Evolutionary conservation across 2,113 vertebrate species (phyloP).

Genomic region (Urocynchramus pylzowi): DNA sequence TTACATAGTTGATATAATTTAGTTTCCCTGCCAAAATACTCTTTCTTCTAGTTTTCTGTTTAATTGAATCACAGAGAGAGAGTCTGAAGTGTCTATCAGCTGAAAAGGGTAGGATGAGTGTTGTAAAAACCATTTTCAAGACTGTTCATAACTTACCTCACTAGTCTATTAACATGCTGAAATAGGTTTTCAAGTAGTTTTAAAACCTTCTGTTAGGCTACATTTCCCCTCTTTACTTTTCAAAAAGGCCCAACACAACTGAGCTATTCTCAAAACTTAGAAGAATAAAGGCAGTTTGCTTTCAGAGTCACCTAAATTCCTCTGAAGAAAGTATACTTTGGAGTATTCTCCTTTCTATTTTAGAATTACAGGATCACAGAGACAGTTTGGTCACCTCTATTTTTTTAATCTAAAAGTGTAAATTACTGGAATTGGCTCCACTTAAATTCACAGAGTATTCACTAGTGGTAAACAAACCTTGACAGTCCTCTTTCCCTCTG

Average conservation of each 20-base stretch:
- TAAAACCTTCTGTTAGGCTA: neutral
- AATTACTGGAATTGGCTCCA: neutral
- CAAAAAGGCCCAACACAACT: neutral
- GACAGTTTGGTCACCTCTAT: neutral
- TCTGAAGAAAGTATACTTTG: neutral
- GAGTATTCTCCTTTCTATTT: neutral
- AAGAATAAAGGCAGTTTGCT: neutral
- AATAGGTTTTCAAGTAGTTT: neutral
- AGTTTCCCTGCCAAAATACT: slow-evolving; percentile 37
- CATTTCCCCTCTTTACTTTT: neutral
- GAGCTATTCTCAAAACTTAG: neutral
- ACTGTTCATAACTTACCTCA: neutral
- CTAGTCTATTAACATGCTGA: neutral
- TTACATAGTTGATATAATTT: slow-evolving; percentile 33
- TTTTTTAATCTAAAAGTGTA: neutral
- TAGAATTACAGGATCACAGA: neutral
- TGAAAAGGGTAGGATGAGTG: neutral
- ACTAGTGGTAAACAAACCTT: neutral
- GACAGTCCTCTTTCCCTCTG: neutral
- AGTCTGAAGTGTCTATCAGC: neutral
- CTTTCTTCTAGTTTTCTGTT: slow-evolving; percentile 16
- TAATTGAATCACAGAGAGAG: slow-evolving; percentile 7
- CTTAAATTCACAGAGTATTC: neutral
- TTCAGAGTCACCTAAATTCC: neutral
- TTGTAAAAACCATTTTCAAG: neutral